Evolutionary conservation across 2,888 invertebrate species (phyloP).

Genomic region (Hirudinaria manillensis): DNA sequence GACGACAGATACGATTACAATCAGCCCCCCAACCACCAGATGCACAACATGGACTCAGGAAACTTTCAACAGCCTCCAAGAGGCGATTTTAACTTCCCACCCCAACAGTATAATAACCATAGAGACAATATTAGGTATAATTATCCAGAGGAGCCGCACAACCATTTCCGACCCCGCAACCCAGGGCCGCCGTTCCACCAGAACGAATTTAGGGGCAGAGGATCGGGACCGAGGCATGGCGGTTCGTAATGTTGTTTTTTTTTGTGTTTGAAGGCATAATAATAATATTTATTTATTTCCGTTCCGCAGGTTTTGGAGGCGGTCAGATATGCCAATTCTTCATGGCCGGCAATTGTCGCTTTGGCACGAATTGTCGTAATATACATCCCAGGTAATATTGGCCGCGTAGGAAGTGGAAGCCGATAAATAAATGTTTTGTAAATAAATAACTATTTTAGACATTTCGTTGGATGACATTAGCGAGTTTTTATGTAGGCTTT

Average conservation of each 20-base stretch:
- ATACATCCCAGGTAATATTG: conserved; percentile 10
- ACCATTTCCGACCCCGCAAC: background rate
- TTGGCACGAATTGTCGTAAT: conserved; percentile 26
- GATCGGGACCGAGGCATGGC: background rate
- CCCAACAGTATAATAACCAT: background rate
- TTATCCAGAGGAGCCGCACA: background rate
- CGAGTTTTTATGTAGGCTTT: too few relatives aligned
- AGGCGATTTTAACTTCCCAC: background rate
- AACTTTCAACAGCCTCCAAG: background rate
- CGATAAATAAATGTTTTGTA: too few relatives aligned
- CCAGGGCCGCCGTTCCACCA: background rate
- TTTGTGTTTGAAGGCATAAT: background rate
- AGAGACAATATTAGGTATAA: background rate
- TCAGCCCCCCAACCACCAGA: background rate
- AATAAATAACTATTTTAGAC: too few relatives aligned
- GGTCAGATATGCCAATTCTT: conserved; percentile 17
- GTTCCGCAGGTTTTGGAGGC: background rate
- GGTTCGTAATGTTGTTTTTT: background rate
- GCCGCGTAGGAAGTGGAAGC: too few relatives aligned
- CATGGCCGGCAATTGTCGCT: conserved; percentile 22
- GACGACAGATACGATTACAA: background rate
- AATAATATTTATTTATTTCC: background rate
- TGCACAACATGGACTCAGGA: too few relatives aligned
- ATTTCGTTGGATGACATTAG: too few relatives aligned
- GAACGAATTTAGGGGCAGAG: background rate